Percentiles rank a stretch among this genome's conserved stretches.
Conservation (phyloP, 2,113 vertebrate species). For the Calonectris borealis region DNA sequence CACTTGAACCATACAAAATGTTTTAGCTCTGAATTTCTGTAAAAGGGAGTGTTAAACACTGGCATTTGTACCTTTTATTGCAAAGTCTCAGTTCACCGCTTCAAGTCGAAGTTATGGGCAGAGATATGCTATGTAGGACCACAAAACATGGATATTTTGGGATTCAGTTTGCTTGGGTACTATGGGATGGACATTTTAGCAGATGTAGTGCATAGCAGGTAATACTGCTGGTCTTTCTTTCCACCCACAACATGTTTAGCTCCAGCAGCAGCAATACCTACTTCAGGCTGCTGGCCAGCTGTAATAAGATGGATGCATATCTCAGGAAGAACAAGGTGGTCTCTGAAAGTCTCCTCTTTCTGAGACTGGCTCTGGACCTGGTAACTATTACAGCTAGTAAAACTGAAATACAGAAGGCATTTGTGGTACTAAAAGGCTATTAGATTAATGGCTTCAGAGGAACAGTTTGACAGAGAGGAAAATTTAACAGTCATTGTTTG, state of each 20-base stretch:
- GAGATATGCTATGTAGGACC: not conserved
- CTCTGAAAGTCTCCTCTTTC: not conserved
- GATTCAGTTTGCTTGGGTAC: not conserved
- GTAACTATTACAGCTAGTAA: not conserved
- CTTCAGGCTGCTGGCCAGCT: not conserved
- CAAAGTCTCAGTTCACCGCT: slow-evolving; percentile 6
- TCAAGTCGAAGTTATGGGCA: not conserved
- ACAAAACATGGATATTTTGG: not conserved
- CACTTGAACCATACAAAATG: not conserved
- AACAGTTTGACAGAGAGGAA: not conserved
- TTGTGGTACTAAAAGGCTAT: not conserved
- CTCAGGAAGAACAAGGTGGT: not conserved
- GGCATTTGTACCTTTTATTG: not conserved
- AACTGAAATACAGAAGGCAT: not conserved
- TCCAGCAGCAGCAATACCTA: not conserved
- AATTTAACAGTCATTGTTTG: not conserved
- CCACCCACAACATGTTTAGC: not conserved
- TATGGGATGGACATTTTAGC: not conserved
- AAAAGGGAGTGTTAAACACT: not conserved
- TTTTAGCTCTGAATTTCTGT: not conserved
- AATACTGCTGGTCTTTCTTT: not conserved
- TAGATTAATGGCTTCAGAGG: not conserved
- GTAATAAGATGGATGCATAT: not conserved
- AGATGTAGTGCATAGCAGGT: not conserved
- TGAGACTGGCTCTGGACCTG: not conserved